A percentile compares a stretch with the other conserved stretches of the same genome.
phyloP scores from a whole-genome alignment of 2,888 invertebrate species.

The Mythimna loreyi region DNA sequence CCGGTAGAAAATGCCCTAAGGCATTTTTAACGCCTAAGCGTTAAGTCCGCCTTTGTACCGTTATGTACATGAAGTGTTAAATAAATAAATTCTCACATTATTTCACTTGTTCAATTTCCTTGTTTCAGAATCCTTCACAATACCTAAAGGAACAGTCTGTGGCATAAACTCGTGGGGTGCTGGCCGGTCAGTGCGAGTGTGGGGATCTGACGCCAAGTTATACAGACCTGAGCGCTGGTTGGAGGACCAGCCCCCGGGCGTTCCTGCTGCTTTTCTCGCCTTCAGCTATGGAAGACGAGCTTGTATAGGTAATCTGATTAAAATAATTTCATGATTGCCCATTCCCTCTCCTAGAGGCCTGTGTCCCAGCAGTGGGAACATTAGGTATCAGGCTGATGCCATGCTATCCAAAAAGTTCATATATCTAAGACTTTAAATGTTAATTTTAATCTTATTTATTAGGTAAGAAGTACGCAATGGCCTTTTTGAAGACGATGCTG shows the following conservation, averaged over 20 bases:
- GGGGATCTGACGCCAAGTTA: slow-evolving; percentile 76
- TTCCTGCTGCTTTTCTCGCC: slow-evolving; percentile 68
- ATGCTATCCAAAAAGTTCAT: too few species aligned
- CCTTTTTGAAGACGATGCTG: slow-evolving; percentile 77
- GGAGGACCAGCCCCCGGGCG: slow-evolving; percentile 44
- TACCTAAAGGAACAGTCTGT: slow-evolving; percentile 74
- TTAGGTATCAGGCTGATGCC: too few species aligned
- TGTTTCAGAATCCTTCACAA: slow-evolving; percentile 72
- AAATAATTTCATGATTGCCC: too few species aligned
- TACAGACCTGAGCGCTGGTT: slow-evolving; percentile 82
- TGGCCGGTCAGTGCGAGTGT: slow-evolving; percentile 72
- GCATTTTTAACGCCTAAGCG: too few species aligned
- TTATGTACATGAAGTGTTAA: too few species aligned
- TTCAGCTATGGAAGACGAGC: slow-evolving; percentile 76
- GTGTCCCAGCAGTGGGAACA: too few species aligned
- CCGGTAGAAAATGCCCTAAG: too few species aligned
- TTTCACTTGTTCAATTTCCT: not conserved
- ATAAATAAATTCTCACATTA: too few species aligned
- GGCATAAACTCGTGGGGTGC: slow-evolving; percentile 75
- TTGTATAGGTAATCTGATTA: slow-evolving; percentile 53
- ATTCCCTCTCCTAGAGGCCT: too few species aligned
- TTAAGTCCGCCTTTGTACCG: too few species aligned
- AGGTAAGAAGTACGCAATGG: slow-evolving; percentile 82
- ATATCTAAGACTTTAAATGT: too few species aligned
- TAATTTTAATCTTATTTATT: not conserved